phyloP scores from a whole-genome alignment of 2,888 invertebrate species.

The Brachypterus glaber region DNA sequence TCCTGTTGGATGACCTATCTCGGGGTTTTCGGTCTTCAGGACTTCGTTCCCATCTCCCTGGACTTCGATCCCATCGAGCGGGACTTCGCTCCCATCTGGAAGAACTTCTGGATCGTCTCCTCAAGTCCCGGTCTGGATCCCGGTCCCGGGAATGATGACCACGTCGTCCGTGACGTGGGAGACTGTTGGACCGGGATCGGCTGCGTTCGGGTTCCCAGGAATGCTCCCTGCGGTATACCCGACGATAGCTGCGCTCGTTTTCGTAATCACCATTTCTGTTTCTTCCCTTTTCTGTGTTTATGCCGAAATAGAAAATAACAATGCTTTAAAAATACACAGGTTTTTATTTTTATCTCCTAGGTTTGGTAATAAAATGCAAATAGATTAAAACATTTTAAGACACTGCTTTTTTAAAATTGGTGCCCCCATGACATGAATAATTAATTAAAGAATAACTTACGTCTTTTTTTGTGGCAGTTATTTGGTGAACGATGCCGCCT shows the following conservation, averaged over 20 bases:
- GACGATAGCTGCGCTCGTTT: constrained; percentile 34
- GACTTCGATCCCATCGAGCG: constrained; percentile 38
- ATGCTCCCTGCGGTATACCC: constrained; percentile 26
- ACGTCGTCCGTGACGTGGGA: constrained; percentile 30
- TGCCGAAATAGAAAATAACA: constrained; percentile 26
- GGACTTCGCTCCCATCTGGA: no score
- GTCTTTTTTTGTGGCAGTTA: constrained; percentile 20
- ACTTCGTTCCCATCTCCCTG: constrained; percentile 37
- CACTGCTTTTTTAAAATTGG: neutral
- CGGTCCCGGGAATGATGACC: constrained; percentile 32
- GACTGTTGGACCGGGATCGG: constrained; percentile 30
- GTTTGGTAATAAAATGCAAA: no score
- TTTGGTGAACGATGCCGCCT: constrained; percentile 28
- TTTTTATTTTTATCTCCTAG: no score
- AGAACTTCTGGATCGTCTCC: constrained; percentile 34
- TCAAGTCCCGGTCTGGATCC: constrained; percentile 30
- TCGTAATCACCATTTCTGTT: constrained; percentile 35
- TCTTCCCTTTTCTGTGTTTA: constrained; percentile 27
- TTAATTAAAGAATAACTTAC: constrained; percentile 11
- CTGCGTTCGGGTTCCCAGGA: constrained; percentile 30
- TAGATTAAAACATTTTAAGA: no score
- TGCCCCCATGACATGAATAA: neutral
- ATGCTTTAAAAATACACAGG: no score
- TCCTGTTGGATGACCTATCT: constrained; percentile 35
- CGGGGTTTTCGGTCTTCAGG: constrained; percentile 33